Percentiles rank a stretch among this genome's conserved stretches.
phyloP scores from a whole-genome alignment of 2,797 vertebrate genomes.

The Chaetodon trifasciatus region DNA sequence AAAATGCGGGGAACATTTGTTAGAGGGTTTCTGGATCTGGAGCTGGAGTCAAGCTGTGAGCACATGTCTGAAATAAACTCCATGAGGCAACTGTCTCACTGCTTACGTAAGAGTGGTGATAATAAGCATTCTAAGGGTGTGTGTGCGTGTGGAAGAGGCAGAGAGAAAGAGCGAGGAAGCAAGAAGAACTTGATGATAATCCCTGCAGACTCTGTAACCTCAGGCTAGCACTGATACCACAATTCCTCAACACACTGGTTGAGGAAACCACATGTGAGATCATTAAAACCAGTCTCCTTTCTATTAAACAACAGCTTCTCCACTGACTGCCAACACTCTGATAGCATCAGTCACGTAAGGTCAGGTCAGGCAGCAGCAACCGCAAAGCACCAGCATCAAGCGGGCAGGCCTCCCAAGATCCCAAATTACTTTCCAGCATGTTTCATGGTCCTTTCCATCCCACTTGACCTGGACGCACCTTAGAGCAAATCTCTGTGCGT shows the following conservation, averaged over 20 bases:
- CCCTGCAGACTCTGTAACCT: conserved; percentile 22
- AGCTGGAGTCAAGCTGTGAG: conserved; percentile 44
- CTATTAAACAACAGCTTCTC: conserved; percentile 19
- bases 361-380: conserved; percentile 32
- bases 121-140: conserved; percentile 14
- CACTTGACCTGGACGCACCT: conserved; percentile 43
- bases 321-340: neutral
- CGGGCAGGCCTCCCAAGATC: neutral
- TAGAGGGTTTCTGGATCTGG: conserved; percentile 59
- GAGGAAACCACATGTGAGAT: conserved; percentile 26
- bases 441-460: conserved; percentile 52
- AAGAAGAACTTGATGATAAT: neutral
- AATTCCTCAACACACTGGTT: conserved; percentile 14
- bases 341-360: conserved; percentile 37
- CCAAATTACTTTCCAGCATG: conserved; percentile 65
- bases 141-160: neutral
- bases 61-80: conserved; percentile 62
- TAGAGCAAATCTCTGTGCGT: neutral
- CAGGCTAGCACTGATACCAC: conserved; percentile 12
- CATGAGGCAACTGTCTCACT: conserved; percentile 74
- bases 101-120: conserved; percentile 5
- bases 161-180: neutral
- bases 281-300: conserved; percentile 39
- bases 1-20: conserved; percentile 80
- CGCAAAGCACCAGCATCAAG: conserved; percentile 25